These are phyloP conservation scores for Ectemnius lituratus DNA, from an alignment of 2,888 invertebrate genomes.

Conservation along the genomic window DNA sequence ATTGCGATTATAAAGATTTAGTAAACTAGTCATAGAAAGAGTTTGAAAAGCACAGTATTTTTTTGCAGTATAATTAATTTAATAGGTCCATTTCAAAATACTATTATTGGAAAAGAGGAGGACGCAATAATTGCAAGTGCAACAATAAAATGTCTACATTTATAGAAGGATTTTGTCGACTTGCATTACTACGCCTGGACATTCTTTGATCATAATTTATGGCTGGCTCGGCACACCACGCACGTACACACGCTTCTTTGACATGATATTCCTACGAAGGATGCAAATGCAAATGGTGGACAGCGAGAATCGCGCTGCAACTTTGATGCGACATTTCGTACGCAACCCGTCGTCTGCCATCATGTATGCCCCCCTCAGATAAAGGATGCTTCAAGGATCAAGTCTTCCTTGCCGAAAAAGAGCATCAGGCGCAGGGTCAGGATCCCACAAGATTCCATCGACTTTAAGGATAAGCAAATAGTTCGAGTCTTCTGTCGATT, in stretches of 20 bases:
- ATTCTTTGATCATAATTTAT: slow-evolving; percentile 35
- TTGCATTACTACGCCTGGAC: slow-evolving; percentile 13
- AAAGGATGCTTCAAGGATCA: slow-evolving; percentile 3
- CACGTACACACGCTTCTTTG: not conserved
- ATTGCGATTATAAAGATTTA: no score
- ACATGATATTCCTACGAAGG: not conserved
- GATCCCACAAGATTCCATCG: not conserved
- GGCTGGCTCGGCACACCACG: not conserved
- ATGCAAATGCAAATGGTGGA: slow-evolving; percentile 8
- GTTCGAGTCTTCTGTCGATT: no score
- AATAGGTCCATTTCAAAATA: no score
- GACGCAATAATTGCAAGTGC: no score
- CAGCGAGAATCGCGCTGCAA: slow-evolving; percentile 55
- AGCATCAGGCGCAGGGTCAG: not conserved
- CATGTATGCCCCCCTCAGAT: not conserved
- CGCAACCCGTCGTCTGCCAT: not conserved
- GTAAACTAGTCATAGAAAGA: no score
- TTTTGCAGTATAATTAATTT: no score
- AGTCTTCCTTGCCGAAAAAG: not conserved
- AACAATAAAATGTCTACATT: no score
- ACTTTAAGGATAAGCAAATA: slow-evolving; percentile 1
- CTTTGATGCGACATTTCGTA: slow-evolving; percentile 58
- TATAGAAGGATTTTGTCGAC: not conserved
- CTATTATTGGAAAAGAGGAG: no score
- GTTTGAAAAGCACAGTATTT: no score